Conservation (phyloP, 2,888 invertebrate species). For the Xestia rhomboidea region DNA sequence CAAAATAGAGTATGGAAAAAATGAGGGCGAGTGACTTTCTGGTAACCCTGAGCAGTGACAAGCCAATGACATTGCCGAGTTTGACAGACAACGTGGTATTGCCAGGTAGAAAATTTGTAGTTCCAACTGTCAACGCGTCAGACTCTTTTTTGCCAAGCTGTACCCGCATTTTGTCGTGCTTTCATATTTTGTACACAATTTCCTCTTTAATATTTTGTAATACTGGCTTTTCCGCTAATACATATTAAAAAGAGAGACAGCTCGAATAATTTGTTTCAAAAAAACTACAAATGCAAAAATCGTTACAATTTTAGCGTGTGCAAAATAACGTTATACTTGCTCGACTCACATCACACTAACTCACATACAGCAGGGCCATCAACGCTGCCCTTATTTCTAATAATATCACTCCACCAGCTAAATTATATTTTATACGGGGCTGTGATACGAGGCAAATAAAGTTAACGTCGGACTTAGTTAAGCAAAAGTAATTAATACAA, state of each 20-base stretch:
- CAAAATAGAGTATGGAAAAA: too few species aligned
- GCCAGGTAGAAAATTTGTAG: too few species aligned
- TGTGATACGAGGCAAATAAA: constrained; percentile 10
- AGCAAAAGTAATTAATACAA: neutral
- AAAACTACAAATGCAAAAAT: neutral
- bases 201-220: neutral
- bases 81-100: too few species aligned
- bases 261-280: neutral
- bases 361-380: constrained; percentile 28
- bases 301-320: neutral
- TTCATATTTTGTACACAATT: too few species aligned
- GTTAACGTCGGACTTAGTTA: neutral
- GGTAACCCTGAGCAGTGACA: too few species aligned
- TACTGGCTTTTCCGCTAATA: neutral
- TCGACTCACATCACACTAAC: constrained; percentile 27
- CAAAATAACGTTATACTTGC: constrained; percentile 4
- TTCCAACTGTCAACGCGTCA: too few species aligned
- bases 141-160: too few species aligned
- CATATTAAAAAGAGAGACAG: neutral
- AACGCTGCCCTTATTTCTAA: constrained; percentile 37
- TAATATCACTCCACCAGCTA: constrained; percentile 26
- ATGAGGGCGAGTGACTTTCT: too few species aligned
- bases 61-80: too few species aligned
- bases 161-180: neutral
- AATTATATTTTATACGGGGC: constrained; percentile 19